Evolutionary conservation across 2,888 invertebrate genomes (phyloP).

Genomic region (Amblyjoppa proteus): DNA sequence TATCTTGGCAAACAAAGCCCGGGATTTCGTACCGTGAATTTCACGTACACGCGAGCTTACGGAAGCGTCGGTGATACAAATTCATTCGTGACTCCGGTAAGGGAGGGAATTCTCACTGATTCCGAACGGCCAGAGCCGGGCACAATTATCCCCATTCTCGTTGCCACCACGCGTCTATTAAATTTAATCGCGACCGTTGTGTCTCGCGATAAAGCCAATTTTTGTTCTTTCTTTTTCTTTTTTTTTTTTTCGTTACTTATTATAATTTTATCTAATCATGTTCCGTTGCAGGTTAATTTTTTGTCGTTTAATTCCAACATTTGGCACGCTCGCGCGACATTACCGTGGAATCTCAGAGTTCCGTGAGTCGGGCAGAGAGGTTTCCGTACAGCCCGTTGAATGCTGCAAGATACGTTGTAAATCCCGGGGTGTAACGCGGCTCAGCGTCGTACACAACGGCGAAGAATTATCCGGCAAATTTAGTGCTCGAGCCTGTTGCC

Average conservation of each 20-base stretch:
- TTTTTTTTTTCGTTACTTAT: neutral
- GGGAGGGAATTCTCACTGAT: constrained; percentile 46
- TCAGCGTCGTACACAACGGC: constrained; percentile 47
- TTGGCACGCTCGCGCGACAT: constrained; percentile 38
- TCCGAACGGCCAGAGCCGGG: constrained; percentile 15
- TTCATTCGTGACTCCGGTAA: constrained; percentile 50
- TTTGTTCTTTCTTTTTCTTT: neutral
- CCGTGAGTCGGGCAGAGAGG: constrained; percentile 1
- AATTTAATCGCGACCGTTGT: constrained; percentile 10
- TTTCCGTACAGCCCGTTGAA: constrained; percentile 35
- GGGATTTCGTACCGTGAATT: constrained; percentile 53
- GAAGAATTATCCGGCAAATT: constrained; percentile 77
- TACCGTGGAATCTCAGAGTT: neutral
- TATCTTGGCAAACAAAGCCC: constrained; percentile 71
- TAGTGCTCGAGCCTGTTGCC: constrained; percentile 76
- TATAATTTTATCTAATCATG: neutral
- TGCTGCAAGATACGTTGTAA: constrained; percentile 63
- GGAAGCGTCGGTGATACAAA: constrained; percentile 53
- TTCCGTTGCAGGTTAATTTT: neutral
- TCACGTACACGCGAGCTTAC: constrained; percentile 54
- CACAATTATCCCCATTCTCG: constrained; percentile 42
- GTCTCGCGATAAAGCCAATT: constrained; percentile 5
- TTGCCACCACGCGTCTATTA: constrained; percentile 32
- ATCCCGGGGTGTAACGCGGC: constrained; percentile 10
- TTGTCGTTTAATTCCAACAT: neutral